Evolutionary conservation across 2,888 invertebrate species (phyloP).

Genomic region (Cosmorhoe ocellata): DNA sequence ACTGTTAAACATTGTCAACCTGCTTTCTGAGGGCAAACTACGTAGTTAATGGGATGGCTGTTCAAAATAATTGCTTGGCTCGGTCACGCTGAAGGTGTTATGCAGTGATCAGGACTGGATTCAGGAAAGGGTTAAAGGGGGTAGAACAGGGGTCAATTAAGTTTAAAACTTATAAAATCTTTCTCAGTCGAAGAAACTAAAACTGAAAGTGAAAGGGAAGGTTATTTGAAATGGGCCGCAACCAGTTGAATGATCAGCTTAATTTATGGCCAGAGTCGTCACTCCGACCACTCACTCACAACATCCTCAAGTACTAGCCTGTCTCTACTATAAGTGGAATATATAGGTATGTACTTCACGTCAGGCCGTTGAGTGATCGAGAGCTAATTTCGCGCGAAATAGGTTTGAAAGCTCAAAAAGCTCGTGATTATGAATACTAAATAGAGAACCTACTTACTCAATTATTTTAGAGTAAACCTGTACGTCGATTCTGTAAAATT

Average conservation of each 20-base stretch:
- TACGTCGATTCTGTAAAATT: no score
- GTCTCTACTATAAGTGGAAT: neutral
- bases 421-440: neutral
- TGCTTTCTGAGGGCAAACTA: neutral
- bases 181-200: no score
- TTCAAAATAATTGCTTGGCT: slow-evolving; percentile 15
- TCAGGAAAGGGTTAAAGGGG: neutral
- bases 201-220: no score
- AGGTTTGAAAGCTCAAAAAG: neutral
- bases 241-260: no score
- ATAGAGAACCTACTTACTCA: neutral
- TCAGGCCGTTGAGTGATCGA: slow-evolving; percentile 9
- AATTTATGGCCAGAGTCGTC: no score
- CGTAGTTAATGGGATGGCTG: slow-evolving; percentile 9
- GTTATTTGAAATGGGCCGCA: no score
- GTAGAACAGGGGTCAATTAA: neutral
- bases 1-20: neutral
- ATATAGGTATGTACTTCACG: no score
- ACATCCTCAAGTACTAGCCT: neutral
- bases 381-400: slow-evolving; percentile 15
- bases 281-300: no score
- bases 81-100: slow-evolving; percentile 11
- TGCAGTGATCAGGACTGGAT: slow-evolving; percentile 4
- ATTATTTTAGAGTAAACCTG: no score
- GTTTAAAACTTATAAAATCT: no score